These are phyloP conservation scores for Liopterus haemorrhoidalis DNA, from an alignment of 2,888 invertebrate species.

Conservation along the genomic window DNA sequence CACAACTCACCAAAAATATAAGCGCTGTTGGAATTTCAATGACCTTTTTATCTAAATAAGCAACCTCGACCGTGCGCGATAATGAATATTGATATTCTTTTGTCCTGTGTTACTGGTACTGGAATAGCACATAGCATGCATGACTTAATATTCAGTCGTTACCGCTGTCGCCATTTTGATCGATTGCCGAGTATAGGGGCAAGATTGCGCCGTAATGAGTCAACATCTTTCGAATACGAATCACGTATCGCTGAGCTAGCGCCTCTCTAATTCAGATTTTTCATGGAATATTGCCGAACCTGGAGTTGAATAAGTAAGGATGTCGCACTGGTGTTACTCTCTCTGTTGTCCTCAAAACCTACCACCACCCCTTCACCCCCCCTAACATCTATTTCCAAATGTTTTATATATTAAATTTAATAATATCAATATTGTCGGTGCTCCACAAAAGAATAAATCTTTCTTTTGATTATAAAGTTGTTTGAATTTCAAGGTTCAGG, in stretches of 20 bases:
- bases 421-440: too few species aligned
- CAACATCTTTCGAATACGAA: conserved; percentile 18
- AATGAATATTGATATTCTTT: conserved; percentile 9
- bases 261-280: conserved; percentile 19
- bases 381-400: too few species aligned
- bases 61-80: too few species aligned
- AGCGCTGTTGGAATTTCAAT: too few species aligned
- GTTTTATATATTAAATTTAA: too few species aligned
- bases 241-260: conserved; percentile 17
- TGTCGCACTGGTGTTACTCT: conserved; percentile 13
- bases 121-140: neutral
- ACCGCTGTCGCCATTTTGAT: conserved; percentile 17
- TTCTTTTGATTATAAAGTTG: too few species aligned
- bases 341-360: too few species aligned
- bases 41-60: too few species aligned
- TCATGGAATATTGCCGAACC: conserved; percentile 19
- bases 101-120: neutral
- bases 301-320: conserved; percentile 18
- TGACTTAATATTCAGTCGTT: conserved; percentile 14
- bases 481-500: too few species aligned
- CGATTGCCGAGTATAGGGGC: conserved; percentile 17
- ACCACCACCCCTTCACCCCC: too few species aligned
- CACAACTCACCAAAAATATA: too few species aligned
- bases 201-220: conserved; percentile 19
- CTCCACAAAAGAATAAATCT: too few species aligned